A percentile compares a stretch with the other conserved stretches of the same genome.
Evolutionary conservation across 2,888 invertebrate genomes (phyloP).

Genomic region (Drosophila macrospina): DNA sequence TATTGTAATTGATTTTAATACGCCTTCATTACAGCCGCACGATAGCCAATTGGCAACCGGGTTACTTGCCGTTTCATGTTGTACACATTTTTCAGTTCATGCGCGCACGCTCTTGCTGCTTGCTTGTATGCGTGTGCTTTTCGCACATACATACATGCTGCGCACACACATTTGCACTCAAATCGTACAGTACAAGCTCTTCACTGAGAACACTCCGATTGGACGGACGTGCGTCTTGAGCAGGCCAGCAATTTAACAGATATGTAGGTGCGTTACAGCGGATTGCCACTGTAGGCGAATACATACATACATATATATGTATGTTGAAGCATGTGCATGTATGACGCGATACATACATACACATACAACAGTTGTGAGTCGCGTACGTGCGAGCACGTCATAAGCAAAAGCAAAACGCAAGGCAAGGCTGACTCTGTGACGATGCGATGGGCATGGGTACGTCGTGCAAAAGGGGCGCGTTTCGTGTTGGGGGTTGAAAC

Average conservation of each 20-base stretch:
- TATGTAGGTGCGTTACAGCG: constrained; percentile 12
- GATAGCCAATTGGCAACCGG: constrained; percentile 53
- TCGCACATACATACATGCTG: constrained; percentile 17
- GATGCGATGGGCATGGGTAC: constrained; percentile 31
- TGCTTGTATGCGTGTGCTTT: constrained; percentile 30
- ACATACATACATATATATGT: constrained; percentile 15
- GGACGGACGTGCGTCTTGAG: constrained; percentile 10
- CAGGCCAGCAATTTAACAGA: not conserved
- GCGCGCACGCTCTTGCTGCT: constrained; percentile 53
- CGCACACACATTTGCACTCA: constrained; percentile 15
- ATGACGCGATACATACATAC: constrained; percentile 50
- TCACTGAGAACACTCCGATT: constrained; percentile 14
- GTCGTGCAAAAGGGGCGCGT: constrained; percentile 67
- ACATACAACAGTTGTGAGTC: constrained; percentile 59
- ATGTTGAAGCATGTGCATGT: constrained; percentile 25
- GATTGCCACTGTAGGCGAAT: constrained; percentile 21
- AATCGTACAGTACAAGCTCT: constrained; percentile 46
- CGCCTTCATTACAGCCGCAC: constrained; percentile 12
- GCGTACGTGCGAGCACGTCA: constrained; percentile 77
- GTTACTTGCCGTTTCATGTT: constrained; percentile 42
- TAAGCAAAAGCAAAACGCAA: constrained; percentile 65
- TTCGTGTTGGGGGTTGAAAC: constrained; percentile 69
- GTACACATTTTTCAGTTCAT: constrained; percentile 65
- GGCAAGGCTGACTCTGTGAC: constrained; percentile 43
- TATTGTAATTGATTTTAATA: constrained; percentile 2